A percentile compares a stretch with the other conserved stretches of the same genome.
Conservation (phyloP, 2,113 vertebrate species). For the Ceratotherium simum region DNA sequence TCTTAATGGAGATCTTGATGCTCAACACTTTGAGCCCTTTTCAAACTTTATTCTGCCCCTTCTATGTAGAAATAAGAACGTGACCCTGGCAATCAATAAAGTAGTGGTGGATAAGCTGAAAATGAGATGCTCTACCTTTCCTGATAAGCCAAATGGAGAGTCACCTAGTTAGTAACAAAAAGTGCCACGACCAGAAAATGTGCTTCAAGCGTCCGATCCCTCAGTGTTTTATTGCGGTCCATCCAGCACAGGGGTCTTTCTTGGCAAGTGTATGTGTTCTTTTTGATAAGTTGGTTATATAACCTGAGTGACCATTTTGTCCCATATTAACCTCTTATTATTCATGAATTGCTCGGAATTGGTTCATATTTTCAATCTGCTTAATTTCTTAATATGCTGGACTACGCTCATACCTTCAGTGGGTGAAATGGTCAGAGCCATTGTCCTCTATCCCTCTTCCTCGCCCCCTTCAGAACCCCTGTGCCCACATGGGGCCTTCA, state of each 20-base stretch:
- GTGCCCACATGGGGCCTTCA: neutral
- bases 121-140: neutral
- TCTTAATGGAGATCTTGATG: neutral
- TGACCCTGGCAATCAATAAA: neutral
- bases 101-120: neutral
- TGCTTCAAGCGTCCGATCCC: neutral
- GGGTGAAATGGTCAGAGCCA: neutral
- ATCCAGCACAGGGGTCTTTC: neutral
- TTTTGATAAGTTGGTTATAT: neutral
- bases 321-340: neutral
- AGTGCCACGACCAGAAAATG: neutral
- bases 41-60: neutral
- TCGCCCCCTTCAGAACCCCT: neutral
- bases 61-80: neutral
- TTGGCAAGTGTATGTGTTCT: neutral
- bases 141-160: neutral
- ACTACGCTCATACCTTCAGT: neutral
- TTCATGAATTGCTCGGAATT: neutral
- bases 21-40: neutral
- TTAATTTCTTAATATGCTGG: conserved; percentile 50
- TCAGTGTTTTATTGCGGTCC: neutral
- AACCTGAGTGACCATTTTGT: neutral
- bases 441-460: neutral
- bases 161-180: neutral
- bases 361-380: neutral